These are phyloP conservation scores for Gadus macrocephalus DNA, from an alignment of 2,113 vertebrate genomes.

Conservation along the genomic window DNA sequence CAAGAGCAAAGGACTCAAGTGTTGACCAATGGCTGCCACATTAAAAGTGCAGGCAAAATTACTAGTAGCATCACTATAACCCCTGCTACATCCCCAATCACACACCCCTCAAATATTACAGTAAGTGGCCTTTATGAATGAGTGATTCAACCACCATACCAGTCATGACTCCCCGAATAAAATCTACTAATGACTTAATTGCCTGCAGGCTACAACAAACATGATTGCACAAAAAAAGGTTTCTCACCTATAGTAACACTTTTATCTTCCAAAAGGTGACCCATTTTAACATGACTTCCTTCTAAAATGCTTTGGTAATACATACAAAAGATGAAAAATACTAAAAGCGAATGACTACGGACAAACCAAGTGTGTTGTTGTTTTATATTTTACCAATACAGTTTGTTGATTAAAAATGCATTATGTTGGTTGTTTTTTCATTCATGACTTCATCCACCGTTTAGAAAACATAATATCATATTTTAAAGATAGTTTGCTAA, in stretches of 20 bases:
- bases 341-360: neutral
- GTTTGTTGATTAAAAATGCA: too few relatives aligned
- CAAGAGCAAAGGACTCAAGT: constrained; percentile 87
- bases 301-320: too few relatives aligned
- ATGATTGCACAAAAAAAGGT: too few relatives aligned
- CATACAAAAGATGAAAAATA: too few relatives aligned
- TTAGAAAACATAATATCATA: too few relatives aligned
- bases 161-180: neutral
- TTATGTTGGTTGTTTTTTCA: too few relatives aligned
- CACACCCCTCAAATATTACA: constrained; percentile 89
- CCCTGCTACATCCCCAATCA: constrained; percentile 81
- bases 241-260: too few relatives aligned
- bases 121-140: constrained; percentile 92
- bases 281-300: too few relatives aligned
- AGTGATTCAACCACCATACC: constrained; percentile 38
- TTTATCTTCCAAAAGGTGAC: too few relatives aligned
- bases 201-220: neutral
- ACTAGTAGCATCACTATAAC: constrained; percentile 97
- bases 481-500: too few relatives aligned
- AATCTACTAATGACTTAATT: neutral
- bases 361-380: constrained; percentile 15
- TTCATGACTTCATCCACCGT: too few relatives aligned
- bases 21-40: constrained; percentile 79
- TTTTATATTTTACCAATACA: neutral
- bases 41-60: constrained; percentile 87